A percentile compares a stretch with the other conserved stretches of the same genome.
These are phyloP conservation scores for Paguma larvata DNA, from an alignment of 2,797 vertebrate genomes.

Conservation along the genomic window DNA sequence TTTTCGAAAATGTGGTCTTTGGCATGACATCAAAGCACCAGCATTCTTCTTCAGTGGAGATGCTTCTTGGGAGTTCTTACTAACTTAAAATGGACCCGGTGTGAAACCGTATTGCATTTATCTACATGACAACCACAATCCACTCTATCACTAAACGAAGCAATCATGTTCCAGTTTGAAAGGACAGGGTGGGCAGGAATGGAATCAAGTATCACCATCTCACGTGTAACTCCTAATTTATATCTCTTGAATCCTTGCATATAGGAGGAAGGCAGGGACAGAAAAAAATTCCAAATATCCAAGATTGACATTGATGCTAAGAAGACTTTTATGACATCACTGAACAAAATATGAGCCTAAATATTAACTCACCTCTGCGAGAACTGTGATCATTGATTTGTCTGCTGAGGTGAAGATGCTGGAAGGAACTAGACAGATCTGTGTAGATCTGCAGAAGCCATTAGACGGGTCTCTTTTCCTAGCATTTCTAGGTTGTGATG, in stretches of 20 bases:
- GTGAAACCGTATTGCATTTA: slow-evolving; percentile 70
- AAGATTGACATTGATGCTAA: slow-evolving; percentile 55
- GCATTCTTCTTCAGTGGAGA: slow-evolving; percentile 46
- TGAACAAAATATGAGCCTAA: slow-evolving; percentile 63
- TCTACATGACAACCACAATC: slow-evolving; percentile 66
- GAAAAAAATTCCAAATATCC: slow-evolving; percentile 47
- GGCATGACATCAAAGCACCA: slow-evolving; percentile 80
- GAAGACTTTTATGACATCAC: neutral
- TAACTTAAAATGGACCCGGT: slow-evolving; percentile 70
- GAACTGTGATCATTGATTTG: slow-evolving; percentile 53
- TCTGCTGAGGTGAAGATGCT: slow-evolving; percentile 40
- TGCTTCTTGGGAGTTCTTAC: slow-evolving; percentile 82
- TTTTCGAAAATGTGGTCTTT: slow-evolving; percentile 68
- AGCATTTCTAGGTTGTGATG: neutral
- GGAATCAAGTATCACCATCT: neutral
- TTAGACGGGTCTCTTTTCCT: neutral
- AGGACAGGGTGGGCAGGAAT: slow-evolving; percentile 3
- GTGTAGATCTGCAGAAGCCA: slow-evolving; percentile 42
- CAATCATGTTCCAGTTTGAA: slow-evolving; percentile 65
- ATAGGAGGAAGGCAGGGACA: neutral
- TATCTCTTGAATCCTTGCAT: slow-evolving; percentile 15
- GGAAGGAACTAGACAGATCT: slow-evolving; percentile 46
- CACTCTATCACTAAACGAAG: slow-evolving; percentile 44
- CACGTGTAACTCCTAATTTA: slow-evolving; percentile 17
- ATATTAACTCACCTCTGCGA: slow-evolving; percentile 64